Evolutionary conservation across 2,888 invertebrate species (phyloP), one percentile per base, ranked within the genome.

Genomic region (Eutolmus rufibarbis): DNA sequence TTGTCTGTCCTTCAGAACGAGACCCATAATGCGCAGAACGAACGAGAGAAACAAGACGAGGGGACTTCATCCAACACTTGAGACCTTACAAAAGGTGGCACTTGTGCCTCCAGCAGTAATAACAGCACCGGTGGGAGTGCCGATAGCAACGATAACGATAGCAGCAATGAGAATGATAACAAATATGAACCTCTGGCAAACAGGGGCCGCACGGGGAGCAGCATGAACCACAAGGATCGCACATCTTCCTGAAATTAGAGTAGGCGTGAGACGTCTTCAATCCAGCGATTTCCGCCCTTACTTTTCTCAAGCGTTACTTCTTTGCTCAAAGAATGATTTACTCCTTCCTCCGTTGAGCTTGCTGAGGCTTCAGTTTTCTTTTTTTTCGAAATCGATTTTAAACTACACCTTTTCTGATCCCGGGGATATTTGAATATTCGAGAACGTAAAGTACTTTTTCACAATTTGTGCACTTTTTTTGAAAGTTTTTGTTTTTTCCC

Each of bases 1-100:
- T 56, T 56, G 86, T 31, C 86, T 86, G 74, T 77, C 77, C 77
- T 57, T 77, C 57, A 86, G 77, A 86, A 77, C 86, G 77, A 46
- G 77, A 77, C 77, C 85, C 23, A 51, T 37, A 31, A 86, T 86
- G 34, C 76, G 51, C 74, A 76, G 28, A 66, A 81, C 56, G 81
- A 81, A 66, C 37, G 37, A 84, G 57, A 66, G 79, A 31, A 56
- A 40, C 31, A 34, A 82, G 51, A 57, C 51, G 37, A 46, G 31
- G 19, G 31, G 34, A 40, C 57, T 16, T 82, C 37, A 40, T 16
- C 46, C 14, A 43, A 46, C 23, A 5, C 1, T 74, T 74, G 34
- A n/a, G 19, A n/a, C 19, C 37, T 34, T 86, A 86, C 14, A 86
- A 12, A 19, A 46, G 56, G n/a, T 77, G 77, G 74, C 86, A 86